Conservation (phyloP, 2,113 vertebrate species). For the Sphyrna mokarran region DNA sequence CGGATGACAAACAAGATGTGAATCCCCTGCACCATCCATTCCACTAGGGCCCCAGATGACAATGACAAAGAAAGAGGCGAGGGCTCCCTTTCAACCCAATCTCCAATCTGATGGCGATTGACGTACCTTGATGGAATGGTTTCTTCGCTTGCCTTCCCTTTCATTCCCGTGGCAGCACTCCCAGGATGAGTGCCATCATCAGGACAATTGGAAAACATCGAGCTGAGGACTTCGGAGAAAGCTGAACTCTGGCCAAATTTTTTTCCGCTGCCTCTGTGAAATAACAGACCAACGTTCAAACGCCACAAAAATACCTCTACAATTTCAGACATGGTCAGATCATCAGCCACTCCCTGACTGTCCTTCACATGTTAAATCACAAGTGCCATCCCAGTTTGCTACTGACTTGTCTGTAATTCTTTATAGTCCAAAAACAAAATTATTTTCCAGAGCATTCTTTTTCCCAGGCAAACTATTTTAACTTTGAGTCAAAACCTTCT, state of each 20-base stretch:
- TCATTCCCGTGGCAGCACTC: not conserved
- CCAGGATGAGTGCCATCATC: not conserved
- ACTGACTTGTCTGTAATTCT: not conserved
- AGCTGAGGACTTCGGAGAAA: not conserved
- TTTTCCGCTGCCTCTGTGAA: not conserved
- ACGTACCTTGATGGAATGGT: not conserved
- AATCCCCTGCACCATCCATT: not conserved
- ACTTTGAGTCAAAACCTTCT: not conserved
- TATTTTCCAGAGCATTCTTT: not conserved
- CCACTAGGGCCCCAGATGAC: not conserved
- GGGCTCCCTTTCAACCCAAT: not conserved
- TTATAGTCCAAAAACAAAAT: not conserved
- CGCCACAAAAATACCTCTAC: not conserved
- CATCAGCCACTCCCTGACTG: not conserved
- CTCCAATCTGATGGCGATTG: not conserved
- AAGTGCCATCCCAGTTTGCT: not conserved
- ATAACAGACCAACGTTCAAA: not conserved
- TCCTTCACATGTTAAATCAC: not conserved
- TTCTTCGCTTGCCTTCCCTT: slow-evolving; percentile 6
- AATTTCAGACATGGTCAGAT: not conserved
- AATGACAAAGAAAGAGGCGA: not conserved
- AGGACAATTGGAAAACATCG: slow-evolving; percentile 7
- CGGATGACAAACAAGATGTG: not conserved
- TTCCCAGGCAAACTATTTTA: not conserved
- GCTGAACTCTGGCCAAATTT: not conserved